These are phyloP conservation scores for Antheraea pernyi DNA, from an alignment of 1,140 invertebrate species.

Conservation along the genomic window DNA sequence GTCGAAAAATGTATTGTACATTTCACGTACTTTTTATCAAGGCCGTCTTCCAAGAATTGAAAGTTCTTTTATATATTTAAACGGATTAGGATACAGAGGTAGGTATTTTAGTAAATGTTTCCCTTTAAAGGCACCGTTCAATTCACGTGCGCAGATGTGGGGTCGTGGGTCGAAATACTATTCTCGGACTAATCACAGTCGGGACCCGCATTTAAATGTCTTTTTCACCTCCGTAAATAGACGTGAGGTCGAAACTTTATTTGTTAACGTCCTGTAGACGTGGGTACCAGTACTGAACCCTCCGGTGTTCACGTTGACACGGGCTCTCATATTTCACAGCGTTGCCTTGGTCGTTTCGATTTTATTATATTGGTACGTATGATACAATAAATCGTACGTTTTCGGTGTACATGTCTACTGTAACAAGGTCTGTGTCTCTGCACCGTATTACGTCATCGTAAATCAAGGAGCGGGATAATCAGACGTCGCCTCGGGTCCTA, in stretches of 20 bases:
- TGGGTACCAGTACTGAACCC: conserved; percentile 38
- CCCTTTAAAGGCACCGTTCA: conserved; percentile 27
- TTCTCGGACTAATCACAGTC: conserved; percentile 58
- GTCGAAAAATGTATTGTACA: background rate
- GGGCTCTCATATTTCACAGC: conserved; percentile 63
- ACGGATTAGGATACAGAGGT: conserved; percentile 18
- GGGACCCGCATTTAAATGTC: conserved; percentile 70
- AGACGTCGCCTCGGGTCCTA: conserved; percentile 57
- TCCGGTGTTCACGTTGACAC: conserved; percentile 55
- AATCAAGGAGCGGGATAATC: conserved; percentile 74
- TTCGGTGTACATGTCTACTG: conserved; percentile 39
- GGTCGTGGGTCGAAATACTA: conserved; percentile 24
- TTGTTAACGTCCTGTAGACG: conserved; percentile 40
- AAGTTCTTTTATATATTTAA: conserved; percentile 14
- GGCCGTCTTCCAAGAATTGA: background rate
- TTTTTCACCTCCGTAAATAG: conserved; percentile 52
- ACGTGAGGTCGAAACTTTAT: conserved; percentile 38
- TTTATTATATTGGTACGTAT: conserved; percentile 59
- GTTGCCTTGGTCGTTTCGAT: conserved; percentile 46
- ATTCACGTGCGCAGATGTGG: conserved; percentile 33
- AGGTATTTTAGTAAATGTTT: conserved; percentile 21
- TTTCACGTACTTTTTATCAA: background rate
- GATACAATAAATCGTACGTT: conserved; percentile 66
- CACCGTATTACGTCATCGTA: conserved; percentile 68
- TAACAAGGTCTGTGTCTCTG: conserved; percentile 41